Conservation (phyloP, 2,797 vertebrate genomes). For the Oreortyx pictus region DNA sequence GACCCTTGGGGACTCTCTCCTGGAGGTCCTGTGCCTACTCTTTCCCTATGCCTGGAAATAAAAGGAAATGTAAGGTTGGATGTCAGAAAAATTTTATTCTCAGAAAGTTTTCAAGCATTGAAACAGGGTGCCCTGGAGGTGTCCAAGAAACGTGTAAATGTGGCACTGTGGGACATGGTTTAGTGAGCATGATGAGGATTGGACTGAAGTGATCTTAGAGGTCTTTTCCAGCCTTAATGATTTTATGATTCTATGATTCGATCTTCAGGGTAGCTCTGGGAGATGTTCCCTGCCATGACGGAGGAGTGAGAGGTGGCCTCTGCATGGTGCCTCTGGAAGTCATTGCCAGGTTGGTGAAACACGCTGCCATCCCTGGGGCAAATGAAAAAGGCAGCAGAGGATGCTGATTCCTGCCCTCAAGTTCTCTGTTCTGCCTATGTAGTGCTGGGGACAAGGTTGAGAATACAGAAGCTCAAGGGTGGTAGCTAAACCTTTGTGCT, state of each 20-base stretch:
- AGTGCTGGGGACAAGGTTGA: background rate
- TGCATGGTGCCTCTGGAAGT: background rate
- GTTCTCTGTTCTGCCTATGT: background rate
- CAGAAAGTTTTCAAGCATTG: too few relatives aligned
- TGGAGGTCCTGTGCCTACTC: fast-evolving
- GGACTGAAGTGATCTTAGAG: too few relatives aligned
- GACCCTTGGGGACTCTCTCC: fast-evolving
- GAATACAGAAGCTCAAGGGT: constrained; percentile 19
- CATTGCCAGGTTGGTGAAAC: fast-evolving
- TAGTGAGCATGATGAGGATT: too few relatives aligned
- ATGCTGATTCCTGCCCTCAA: background rate
- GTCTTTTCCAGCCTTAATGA: too few relatives aligned
- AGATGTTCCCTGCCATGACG: background rate
- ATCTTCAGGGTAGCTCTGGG: background rate
- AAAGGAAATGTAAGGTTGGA: background rate
- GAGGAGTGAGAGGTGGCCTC: background rate
- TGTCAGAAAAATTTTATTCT: too few relatives aligned
- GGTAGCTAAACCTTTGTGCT: constrained; percentile 3
- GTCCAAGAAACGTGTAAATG: too few relatives aligned
- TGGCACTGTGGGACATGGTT: too few relatives aligned
- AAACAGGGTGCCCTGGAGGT: too few relatives aligned
- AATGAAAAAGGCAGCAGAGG: background rate
- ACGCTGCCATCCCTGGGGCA: fast-evolving
- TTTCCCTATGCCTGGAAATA: background rate
- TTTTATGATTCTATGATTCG: too few relatives aligned